Evolutionary conservation across 2,113 vertebrate genomes (phyloP), one percentile per base, ranked within the genome.

Genomic region (Willisornis vidua): DNA sequence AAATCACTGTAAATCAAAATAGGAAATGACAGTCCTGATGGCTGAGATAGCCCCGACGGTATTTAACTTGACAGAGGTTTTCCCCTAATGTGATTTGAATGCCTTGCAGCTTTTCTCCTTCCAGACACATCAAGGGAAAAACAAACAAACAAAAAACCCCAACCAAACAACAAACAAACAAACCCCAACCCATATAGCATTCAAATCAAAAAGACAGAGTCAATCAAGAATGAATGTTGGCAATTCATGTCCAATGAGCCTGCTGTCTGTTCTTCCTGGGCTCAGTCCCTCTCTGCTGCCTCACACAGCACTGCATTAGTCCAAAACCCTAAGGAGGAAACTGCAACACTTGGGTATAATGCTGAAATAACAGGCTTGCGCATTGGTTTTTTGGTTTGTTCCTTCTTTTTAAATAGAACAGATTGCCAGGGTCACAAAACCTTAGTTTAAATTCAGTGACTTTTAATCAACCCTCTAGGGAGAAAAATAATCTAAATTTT

Each of bases 111-210:
- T 54, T 41, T 85, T 59, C 39, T 72, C 51, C 26, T 82, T 52
- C 51, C 54, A 76, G 55, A 16, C 13, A 5, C 31, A 82, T 20
- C 10, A 9, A 7, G 16, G 6, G 7, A 43, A 33, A 48, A 41
- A 24, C 25, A 5, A 41, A 15, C 26, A 63, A 16, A 28, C 29
- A 71, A 46, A 7, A 41, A 41, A 41, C 10, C 39, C 39, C 5
- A 14, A 54, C 22, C 14, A 54, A 52, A 17, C 6, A 28, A 22
- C 26, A 43, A 22, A 46, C 14, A 70, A 25, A 54, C 14, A 70
- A 25, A 46, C 2, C 17, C 6, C 2, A 52, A 37, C 6, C 20
- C 46, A 51, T 5, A 3, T 1, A 33, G 37, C 1, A 35, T 41
- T 48, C 14, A 51, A 35, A 43, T 46, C n/a, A 85, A 75, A 37